Base-by-base conservation (phyloP, 2,113 vertebrate genomes). In the Epinephelus lanceolatus region DNA sequence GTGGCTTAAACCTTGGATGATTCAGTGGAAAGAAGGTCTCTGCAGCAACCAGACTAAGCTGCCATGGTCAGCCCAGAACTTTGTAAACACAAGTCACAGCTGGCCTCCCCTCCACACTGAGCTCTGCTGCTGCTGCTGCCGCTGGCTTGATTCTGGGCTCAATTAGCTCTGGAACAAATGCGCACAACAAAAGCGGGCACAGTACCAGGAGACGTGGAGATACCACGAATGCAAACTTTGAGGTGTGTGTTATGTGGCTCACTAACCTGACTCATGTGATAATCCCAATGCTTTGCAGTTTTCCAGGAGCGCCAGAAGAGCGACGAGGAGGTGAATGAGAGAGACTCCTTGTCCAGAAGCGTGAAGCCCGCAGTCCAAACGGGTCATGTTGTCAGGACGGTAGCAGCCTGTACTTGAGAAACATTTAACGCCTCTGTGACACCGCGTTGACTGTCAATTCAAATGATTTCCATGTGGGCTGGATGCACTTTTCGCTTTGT, bases 251-350 rank as follows among this genome's bases (percentile, higher is more conserved):
- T 67, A 70, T 30, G 52, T n/a, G 6, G 21, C 21, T 71, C 53
- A 93, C 94, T 94, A 65, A 95, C 95, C 95, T 94, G 92, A 3
- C 73, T 71, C 78, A 21, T 81, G 85, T 59, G 87, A 30, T 49
- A 76, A 18, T 87, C 72, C 91, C 55, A 71, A 55, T 10, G 91
- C 12, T 13, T 21, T 86, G 91, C 88, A 82, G 80, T 14, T 84
- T 66, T 72, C 81, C 80, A 93, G 85, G 47, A 91, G 40, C 57
- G 84, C 40, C 57, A 94, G 88, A 33, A 95, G 86, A n/a, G 87
- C 85, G 66, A 93, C 5, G 55, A 94, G 47, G 68, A 92, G 60
- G 88, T 80, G 86, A 49, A 87, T 57, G 76, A 66, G 78, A 84
- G 81, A 90, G 51, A 75, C 67, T 78, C 91, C 84, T 76, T 55